Conservation (phyloP, 2,113 vertebrate species). For the Brienomyrus brachyistius region DNA sequence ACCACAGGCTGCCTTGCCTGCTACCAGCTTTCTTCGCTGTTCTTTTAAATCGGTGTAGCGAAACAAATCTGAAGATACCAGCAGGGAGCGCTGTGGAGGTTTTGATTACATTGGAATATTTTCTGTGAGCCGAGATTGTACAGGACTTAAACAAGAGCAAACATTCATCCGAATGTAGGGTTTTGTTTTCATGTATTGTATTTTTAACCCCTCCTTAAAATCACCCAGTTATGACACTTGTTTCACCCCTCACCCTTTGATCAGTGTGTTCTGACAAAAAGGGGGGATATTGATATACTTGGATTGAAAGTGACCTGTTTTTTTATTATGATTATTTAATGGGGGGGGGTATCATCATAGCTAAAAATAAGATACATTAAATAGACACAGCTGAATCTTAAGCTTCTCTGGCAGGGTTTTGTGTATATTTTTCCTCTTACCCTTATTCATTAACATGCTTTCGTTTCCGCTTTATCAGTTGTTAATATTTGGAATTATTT, state of each 20-base stretch:
- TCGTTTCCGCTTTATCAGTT: constrained; percentile 93
- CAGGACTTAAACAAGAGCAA: constrained; percentile 81
- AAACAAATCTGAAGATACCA: constrained; percentile 41
- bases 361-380: constrained; percentile 62
- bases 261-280: constrained; percentile 48
- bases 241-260: constrained; percentile 44
- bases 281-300: constrained; percentile 78
- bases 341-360: constrained; percentile 50
- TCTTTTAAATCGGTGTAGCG: constrained; percentile 38
- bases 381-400: constrained; percentile 59
- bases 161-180: constrained; percentile 89
- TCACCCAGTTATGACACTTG: constrained; percentile 72
- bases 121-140: constrained; percentile 72
- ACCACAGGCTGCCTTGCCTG: constrained; percentile 30
- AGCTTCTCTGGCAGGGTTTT: constrained; percentile 70
- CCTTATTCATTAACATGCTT: constrained; percentile 83
- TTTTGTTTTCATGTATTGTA: constrained; percentile 60
- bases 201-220: constrained; percentile 78
- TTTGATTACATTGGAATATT: constrained; percentile 44
- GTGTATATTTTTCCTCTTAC: constrained; percentile 70
- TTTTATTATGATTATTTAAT: constrained; percentile 44
- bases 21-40: background rate
- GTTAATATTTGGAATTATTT: constrained; percentile 99
- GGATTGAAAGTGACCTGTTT: constrained; percentile 82
- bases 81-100: constrained; percentile 32